Percentiles rank a stretch among this genome's conserved stretches.
Conservation (phyloP, 2,113 vertebrate species). For the Mormyrus iriodes region DNA sequence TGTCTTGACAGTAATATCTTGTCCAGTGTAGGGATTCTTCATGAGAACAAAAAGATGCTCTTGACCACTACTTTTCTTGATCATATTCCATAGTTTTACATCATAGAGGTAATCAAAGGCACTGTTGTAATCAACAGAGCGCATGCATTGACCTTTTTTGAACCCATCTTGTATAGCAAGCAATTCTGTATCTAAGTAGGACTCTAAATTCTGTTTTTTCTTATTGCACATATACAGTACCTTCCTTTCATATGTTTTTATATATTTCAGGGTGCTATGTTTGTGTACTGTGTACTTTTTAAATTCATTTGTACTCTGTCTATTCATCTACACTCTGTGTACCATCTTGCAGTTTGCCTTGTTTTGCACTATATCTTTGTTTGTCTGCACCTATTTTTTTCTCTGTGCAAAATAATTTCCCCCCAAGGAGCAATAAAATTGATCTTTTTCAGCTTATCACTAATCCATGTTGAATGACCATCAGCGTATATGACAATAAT, state of each 20-base stretch:
- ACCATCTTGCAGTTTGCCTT: background rate
- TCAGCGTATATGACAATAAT: background rate
- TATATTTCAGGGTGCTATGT: too few relatives aligned
- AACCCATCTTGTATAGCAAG: background rate
- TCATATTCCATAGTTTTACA: background rate
- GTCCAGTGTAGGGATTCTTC: too few relatives aligned
- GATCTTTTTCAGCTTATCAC: background rate
- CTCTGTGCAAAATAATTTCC: background rate
- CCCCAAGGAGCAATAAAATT: background rate
- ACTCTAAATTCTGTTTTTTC: background rate
- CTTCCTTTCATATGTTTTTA: background rate
- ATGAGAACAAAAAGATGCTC: too few relatives aligned
- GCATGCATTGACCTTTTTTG: background rate
- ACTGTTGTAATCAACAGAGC: background rate
- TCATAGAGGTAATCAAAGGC: background rate
- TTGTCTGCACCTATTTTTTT: background rate
- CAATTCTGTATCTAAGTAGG: background rate
- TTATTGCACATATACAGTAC: background rate
- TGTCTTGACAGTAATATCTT: too few relatives aligned
- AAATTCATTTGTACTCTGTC: too few relatives aligned
- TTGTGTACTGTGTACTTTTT: too few relatives aligned
- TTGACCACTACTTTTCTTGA: background rate
- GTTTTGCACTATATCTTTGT: background rate
- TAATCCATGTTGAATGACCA: background rate
- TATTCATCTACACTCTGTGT: background rate